A percentile compares a stretch with the other conserved stretches of the same genome.
phyloP scores from a whole-genome alignment of 1,140 invertebrate genomes.

The Drosophila santomea region DNA sequence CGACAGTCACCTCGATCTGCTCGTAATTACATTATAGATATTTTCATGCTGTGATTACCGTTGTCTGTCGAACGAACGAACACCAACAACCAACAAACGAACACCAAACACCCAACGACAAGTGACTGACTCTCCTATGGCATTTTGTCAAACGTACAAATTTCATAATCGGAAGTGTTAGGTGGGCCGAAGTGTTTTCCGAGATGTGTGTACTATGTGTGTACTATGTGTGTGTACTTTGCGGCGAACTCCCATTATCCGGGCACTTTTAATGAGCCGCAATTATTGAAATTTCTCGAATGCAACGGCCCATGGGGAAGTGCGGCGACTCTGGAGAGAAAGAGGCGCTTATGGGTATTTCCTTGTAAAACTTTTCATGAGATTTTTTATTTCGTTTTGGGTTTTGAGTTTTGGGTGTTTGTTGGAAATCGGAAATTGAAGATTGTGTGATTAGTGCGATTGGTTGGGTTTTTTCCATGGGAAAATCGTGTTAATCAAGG shows the following conservation, averaged over 20 bases:
- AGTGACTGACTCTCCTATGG: slow-evolving; percentile 14
- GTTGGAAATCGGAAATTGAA: slow-evolving; percentile 4
- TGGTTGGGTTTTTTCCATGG: slow-evolving; percentile 1
- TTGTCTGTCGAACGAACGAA: slow-evolving; percentile 5
- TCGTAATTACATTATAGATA: slow-evolving; percentile 81
- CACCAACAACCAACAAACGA: slow-evolving; percentile 6
- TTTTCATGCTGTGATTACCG: slow-evolving; percentile 57
- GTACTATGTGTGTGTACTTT: slow-evolving; percentile 11
- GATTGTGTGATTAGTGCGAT: slow-evolving; percentile 14
- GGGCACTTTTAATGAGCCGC: slow-evolving; percentile 72
- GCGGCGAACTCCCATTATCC: slow-evolving; percentile 49
- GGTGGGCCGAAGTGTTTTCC: slow-evolving; percentile 21
- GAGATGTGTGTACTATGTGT: background rate
- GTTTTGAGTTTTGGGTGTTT: background rate
- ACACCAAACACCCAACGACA: slow-evolving; percentile 1
- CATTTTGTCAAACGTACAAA: slow-evolving; percentile 74
- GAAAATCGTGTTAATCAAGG: background rate
- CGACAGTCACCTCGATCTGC: slow-evolving; percentile 68
- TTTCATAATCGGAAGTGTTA: slow-evolving; percentile 82
- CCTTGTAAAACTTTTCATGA: slow-evolving; percentile 15
- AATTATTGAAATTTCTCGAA: slow-evolving; percentile 82
- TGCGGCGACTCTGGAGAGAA: slow-evolving; percentile 6
- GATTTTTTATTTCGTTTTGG: slow-evolving; percentile 1
- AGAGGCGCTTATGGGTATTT: slow-evolving; percentile 16
- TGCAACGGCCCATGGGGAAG: slow-evolving; percentile 60